Conservation (phyloP, 1,140 invertebrate species). For the Pentalonia nigronervosa region DNA sequence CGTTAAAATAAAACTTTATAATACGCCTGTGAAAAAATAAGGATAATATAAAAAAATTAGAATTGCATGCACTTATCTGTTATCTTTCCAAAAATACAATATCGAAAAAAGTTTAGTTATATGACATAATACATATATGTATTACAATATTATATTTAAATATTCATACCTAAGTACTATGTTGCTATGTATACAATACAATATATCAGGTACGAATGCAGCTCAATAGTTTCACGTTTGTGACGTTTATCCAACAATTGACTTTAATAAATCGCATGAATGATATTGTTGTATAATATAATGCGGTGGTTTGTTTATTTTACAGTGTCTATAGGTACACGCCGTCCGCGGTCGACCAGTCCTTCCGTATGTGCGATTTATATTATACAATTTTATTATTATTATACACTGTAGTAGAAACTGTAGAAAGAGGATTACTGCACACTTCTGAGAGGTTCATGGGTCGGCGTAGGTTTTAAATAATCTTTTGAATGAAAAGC, state of each 20-base stretch:
- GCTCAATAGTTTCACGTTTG: background rate
- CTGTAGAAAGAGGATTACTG: constrained; percentile 37
- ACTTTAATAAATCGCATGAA: constrained; percentile 1
- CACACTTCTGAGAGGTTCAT: constrained; percentile 30
- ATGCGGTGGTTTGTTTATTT: background rate
- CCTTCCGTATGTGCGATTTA: background rate
- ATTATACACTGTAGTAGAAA: background rate
- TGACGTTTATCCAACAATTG: background rate
- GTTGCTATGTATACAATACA: too few species aligned
- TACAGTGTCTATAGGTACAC: background rate
- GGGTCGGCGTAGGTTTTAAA: constrained; percentile 47
- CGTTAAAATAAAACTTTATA: background rate
- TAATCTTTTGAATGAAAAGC: constrained; percentile 55
- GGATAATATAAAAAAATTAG: too few species aligned
- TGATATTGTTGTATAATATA: constrained; percentile 1
- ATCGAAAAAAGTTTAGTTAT: too few species aligned
- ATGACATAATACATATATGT: too few species aligned
- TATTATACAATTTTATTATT: background rate
- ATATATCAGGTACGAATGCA: background rate
- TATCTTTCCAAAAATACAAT: too few species aligned
- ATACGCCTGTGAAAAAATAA: background rate
- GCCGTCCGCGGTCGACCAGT: background rate
- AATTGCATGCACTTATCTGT: too few species aligned
- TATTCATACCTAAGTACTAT: too few species aligned
- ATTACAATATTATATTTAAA: too few species aligned